phyloP scores from a whole-genome alignment of 2,113 vertebrate genomes.

The Dicentrarchus labrax region DNA sequence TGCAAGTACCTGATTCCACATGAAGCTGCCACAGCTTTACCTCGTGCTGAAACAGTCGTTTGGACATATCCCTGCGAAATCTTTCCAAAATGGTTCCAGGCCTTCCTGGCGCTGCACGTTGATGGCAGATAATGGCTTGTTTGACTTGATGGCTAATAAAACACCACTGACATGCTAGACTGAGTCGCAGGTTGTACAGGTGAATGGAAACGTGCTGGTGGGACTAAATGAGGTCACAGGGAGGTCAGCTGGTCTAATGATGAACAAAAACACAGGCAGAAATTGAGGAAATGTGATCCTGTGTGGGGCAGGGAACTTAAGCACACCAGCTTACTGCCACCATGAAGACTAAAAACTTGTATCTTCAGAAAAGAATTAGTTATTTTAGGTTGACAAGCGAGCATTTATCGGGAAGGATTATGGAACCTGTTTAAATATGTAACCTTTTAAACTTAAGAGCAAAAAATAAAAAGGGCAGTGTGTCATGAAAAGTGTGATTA shows the following conservation, averaged over 20 bases:
- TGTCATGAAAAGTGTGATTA: constrained; percentile 1
- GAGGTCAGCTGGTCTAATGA: constrained; percentile 57
- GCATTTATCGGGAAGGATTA: not conserved
- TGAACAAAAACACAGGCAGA: constrained; percentile 43
- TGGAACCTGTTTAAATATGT: not conserved
- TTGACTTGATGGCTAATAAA: constrained; percentile 62
- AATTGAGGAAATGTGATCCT: constrained; percentile 37
- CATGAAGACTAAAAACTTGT: not conserved
- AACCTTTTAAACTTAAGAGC: not conserved
- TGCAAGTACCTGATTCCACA: constrained; percentile 53
- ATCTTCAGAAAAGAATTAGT: not conserved
- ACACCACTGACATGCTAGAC: constrained; percentile 43
- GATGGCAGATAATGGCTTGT: constrained; percentile 57
- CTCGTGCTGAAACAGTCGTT: not conserved
- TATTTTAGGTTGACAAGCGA: not conserved
- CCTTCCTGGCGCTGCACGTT: constrained; percentile 22
- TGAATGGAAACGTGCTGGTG: constrained; percentile 59
- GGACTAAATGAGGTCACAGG: constrained; percentile 50
- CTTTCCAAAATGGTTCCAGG: constrained; percentile 60
- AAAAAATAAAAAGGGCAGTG: not conserved
- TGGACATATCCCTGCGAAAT: constrained; percentile 32
- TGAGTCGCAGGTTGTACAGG: constrained; percentile 33
- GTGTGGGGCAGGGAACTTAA: constrained; percentile 20
- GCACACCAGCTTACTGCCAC: constrained; percentile 3
- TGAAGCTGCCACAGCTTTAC: constrained; percentile 16